Evolutionary conservation across 2,113 vertebrate genomes (phyloP), one percentile per base, ranked within the genome.

Genomic region (Noturus placidus): DNA sequence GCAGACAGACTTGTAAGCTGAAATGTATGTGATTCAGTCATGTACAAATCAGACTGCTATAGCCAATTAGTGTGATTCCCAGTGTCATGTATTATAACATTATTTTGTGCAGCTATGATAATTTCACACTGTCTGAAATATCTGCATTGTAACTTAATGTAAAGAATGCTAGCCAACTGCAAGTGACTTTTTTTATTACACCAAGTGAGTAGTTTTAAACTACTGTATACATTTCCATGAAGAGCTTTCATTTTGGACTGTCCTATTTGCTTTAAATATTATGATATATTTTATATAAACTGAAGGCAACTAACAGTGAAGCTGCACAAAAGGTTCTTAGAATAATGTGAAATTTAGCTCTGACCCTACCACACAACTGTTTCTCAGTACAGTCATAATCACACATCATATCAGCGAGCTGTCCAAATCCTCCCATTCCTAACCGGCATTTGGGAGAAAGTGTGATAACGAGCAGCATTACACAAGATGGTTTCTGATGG

Each of bases 11-110:
- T 77, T 33, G 67, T 84, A 82, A 85, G 89, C 52, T 79, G 61
- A 33, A 84, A 83, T 85, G 86, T 89, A 33, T 57, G 77, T 83
- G 57, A 87, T 87, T 46, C 42, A 69, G 65, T 72, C 81, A 79
- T 81, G 46, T 87, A 87, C 90, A 80, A 35, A 89, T 88, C 87
- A 82, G 80, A 80, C 76, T 78, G 65, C 20, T 86, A 65, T 38
- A 87, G 85, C 81, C 86, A 82, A 84, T 89, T 83, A 82, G 72
- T 67, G 57, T 70, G 56, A 85, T 89, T 79, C 86, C 87, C 88
- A 61, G 25, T 78, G 79, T 79, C 80, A 82, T 46, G 61, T 83
- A 57, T 69, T 82, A 72, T 70, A 67, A 74, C 80, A 84, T 86
- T 83, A 90, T 77, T 80, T 67, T 61, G 70, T 50, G 69, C 82